Base-by-base conservation (phyloP, 2,797 vertebrate genomes). In the Bradypodion pumilum region DNA sequence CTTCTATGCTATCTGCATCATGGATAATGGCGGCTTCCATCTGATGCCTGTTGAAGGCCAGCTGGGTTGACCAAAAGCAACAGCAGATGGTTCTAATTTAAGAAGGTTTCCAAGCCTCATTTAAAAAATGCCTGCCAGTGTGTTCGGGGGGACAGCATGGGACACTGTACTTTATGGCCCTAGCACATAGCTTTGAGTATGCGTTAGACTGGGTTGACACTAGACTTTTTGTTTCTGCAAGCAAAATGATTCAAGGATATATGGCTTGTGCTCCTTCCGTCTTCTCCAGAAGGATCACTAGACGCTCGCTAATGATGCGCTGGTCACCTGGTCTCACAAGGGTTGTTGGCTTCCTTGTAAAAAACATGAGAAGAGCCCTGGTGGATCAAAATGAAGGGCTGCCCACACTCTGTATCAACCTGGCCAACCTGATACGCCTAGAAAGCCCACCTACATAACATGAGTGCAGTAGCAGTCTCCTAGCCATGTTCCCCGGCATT, bases 61-160 rank as follows among this genome's bases (percentile, higher is more conserved):
- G 59, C 44, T 32, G 1, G 69, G 59, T 21, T 59, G 35, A 70
- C 77, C 62, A 74, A 59, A 35, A 27, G 72, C 70, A 27, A 72
- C 70, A 29, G 70, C 83, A 80, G 83, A 85, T 85, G 77, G 69
- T 85, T 70, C 70, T 42, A 74, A 80, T 85, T 60, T 83, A 66
- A 46, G n/a, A 52, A 65, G 16, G 32, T 16, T 40, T 74, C 70
- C 69, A 65, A 62, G 37, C 56, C 44, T 59, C 69, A 52, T 56
- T 85, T 2, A 7, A 85, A 52, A 35, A 35, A 49, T 16, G 70
- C 35, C 68, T 74, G 83, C 77, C 83, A 80, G 77, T 2, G 21
- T 46, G 74, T 74, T 56, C 35, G 78, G 40, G 40, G 40, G 40
- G 65, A 46, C 8, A 5, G 82, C 49, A 10, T 7, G 66, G 32